Percentiles rank a stretch among this genome's conserved stretches.
Conservation (phyloP, 2,888 invertebrate genomes). For the Leucania comma region DNA sequence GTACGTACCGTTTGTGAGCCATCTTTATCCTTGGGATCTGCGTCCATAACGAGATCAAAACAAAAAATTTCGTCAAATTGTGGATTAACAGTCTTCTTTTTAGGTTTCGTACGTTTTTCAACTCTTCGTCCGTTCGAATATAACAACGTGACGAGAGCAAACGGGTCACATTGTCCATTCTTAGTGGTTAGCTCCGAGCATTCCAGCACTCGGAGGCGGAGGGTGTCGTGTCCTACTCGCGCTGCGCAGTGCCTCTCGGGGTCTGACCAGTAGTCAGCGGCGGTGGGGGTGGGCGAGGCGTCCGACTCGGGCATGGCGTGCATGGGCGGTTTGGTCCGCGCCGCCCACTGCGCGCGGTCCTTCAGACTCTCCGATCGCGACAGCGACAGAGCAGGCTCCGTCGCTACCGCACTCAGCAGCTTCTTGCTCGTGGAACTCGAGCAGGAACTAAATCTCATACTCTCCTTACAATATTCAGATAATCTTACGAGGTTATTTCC, state of each 20-base stretch:
- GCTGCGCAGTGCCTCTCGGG: slow-evolving; percentile 88
- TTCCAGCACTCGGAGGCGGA: slow-evolving; percentile 93
- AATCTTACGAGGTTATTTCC: slow-evolving; percentile 85
- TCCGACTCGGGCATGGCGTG: slow-evolving; percentile 85
- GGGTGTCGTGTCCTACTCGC: slow-evolving; percentile 85
- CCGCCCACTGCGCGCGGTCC: slow-evolving; percentile 85
- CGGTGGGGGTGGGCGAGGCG: slow-evolving; percentile 84
- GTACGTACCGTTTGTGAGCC: slow-evolving; percentile 90
- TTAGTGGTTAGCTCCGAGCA: slow-evolving; percentile 97
- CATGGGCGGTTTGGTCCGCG: slow-evolving; percentile 84
- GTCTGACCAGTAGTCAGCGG: slow-evolving; percentile 89
- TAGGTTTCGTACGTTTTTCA: slow-evolving; percentile 95
- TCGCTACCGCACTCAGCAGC: slow-evolving; percentile 81
- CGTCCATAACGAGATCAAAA: slow-evolving; percentile 92
- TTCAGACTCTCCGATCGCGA: slow-evolving; percentile 88
- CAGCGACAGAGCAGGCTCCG: slow-evolving; percentile 84
- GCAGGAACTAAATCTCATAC: slow-evolving; percentile 87
- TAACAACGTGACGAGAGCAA: slow-evolving; percentile 94
- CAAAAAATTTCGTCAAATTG: slow-evolving; percentile 97
- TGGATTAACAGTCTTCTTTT: slow-evolving; percentile 97
- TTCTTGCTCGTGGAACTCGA: slow-evolving; percentile 88
- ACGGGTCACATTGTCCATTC: slow-evolving; percentile 97
- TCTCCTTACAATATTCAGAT: slow-evolving; percentile 88
- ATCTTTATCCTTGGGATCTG: slow-evolving; percentile 89
- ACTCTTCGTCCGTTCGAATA: slow-evolving; percentile 95